Evolutionary conservation across 2,113 vertebrate species (phyloP).

Genomic region (Anoplopoma fimbria): DNA sequence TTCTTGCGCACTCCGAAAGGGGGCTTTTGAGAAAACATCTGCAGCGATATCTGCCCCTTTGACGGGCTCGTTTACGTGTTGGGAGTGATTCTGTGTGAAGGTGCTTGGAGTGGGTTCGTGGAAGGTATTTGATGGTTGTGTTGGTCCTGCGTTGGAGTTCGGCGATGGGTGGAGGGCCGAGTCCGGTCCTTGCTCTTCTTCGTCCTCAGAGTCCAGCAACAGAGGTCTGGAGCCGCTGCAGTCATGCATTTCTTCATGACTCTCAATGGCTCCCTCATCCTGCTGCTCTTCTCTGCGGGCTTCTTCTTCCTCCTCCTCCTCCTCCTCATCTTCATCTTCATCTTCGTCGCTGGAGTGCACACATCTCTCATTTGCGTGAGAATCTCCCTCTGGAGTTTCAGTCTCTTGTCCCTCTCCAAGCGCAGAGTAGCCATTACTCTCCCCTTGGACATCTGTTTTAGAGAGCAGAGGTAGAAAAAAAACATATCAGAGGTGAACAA

Average conservation of each 20-base stretch:
- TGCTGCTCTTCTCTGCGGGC: constrained; percentile 46
- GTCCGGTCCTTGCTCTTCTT: constrained; percentile 81
- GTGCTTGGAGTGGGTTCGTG: constrained; percentile 30
- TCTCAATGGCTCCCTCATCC: constrained; percentile 73
- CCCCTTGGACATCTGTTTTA: constrained; percentile 72
- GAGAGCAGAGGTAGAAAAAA: constrained; percentile 49
- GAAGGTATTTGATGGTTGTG: constrained; percentile 42
- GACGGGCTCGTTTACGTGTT: constrained; percentile 58
- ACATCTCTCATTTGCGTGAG: constrained; percentile 76
- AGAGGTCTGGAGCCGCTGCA: constrained; percentile 93
- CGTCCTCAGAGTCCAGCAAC: constrained; percentile 94
- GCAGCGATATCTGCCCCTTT: constrained; percentile 48
- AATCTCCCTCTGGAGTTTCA: constrained; percentile 36
- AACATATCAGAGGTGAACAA: constrained; percentile 17
- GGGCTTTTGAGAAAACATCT: constrained; percentile 91
- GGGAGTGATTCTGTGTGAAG: constrained; percentile 57
- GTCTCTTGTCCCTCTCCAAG: constrained; percentile 65
- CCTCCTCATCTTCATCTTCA: constrained; percentile 85
- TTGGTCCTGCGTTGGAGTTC: neutral
- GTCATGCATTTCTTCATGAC: constrained; percentile 85
- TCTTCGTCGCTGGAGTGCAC: constrained; percentile 96
- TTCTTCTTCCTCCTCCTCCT: constrained; percentile 83
- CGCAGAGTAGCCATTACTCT: constrained; percentile 74
- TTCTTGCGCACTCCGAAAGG: constrained; percentile 84
- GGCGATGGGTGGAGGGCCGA: constrained; percentile 10